These are phyloP conservation scores for Scelioninae gen. 1 DNA, from an alignment of 2,888 invertebrate genomes.

Conservation along the genomic window DNA sequence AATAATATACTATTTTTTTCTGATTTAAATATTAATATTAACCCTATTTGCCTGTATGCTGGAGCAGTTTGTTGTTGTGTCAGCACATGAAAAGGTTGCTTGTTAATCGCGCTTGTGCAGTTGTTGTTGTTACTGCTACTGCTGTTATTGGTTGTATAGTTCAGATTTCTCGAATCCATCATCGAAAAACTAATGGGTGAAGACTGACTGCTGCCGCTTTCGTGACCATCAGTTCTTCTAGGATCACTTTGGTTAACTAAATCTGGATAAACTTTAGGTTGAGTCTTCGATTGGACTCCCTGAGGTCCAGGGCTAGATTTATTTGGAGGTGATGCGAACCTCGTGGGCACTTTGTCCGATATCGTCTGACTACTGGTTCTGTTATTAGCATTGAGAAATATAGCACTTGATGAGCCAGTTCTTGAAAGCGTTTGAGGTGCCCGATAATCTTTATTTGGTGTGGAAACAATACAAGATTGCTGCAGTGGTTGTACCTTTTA, in stretches of 20 bases:
- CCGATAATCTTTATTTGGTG: constrained; percentile 88
- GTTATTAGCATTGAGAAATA: constrained; percentile 78
- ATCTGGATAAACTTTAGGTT: constrained; percentile 91
- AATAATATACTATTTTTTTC: too few species aligned
- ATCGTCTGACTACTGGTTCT: constrained; percentile 76
- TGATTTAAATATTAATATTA: too few species aligned
- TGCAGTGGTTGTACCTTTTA: constrained; percentile 84
- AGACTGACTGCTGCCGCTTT: constrained; percentile 87
- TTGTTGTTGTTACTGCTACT: constrained; percentile 84
- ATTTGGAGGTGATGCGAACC: constrained; percentile 85
- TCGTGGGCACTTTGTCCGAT: constrained; percentile 82
- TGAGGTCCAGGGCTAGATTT: constrained; percentile 74
- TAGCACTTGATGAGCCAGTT: constrained; percentile 72
- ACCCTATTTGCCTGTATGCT: constrained; percentile 84
- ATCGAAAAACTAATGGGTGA: constrained; percentile 91
- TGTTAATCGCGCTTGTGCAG: constrained; percentile 75
- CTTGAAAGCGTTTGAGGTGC: constrained; percentile 86
- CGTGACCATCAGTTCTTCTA: constrained; percentile 84
- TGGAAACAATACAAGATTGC: constrained; percentile 90
- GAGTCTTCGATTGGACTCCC: constrained; percentile 89
- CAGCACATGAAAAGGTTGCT: constrained; percentile 76
- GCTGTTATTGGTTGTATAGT: constrained; percentile 86
- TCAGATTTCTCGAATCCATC: constrained; percentile 89
- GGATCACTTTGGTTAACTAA: constrained; percentile 84
- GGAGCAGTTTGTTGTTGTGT: constrained; percentile 74